Percentiles rank a stretch among this genome's conserved stretches.
Evolutionary conservation across 1,140 invertebrate species (phyloP).

Genomic region (Apis laboriosa): DNA sequence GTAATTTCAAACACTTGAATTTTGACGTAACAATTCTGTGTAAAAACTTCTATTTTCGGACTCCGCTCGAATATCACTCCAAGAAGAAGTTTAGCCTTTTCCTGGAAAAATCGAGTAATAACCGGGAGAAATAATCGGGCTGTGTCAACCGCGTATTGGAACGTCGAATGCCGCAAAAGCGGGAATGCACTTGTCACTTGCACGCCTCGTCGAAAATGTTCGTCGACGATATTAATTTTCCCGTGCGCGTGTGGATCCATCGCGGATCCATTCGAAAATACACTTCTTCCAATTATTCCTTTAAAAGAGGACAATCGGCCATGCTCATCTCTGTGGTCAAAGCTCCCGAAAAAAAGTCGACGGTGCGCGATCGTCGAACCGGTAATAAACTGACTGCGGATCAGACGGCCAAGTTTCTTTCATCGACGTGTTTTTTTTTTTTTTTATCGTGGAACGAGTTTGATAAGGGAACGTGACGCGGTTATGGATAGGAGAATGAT

Average conservation of each 20-base stretch:
- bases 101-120: slow-evolving; percentile 58
- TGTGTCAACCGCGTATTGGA: slow-evolving; percentile 57
- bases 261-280: slow-evolving; percentile 42
- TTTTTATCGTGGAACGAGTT: neutral
- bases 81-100: no score
- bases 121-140: slow-evolving; percentile 66
- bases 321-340: neutral
- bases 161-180: slow-evolving; percentile 62
- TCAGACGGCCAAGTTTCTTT: neutral
- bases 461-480: neutral
- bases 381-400: neutral
- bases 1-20: no score
- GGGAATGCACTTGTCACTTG: slow-evolving; percentile 59
- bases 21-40: no score
- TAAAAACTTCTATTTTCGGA: neutral
- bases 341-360: neutral
- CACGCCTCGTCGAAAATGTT: slow-evolving; percentile 61
- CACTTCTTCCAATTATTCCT: slow-evolving; percentile 52
- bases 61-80: no score
- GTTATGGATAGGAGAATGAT: neutral
- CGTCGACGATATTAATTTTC: slow-evolving; percentile 57
- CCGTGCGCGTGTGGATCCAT: slow-evolving; percentile 7
- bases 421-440: neutral
- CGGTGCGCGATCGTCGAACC: neutral
- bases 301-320: neutral